Evolutionary conservation across 1,140 invertebrate genomes (phyloP), one percentile per base, ranked within the genome.

Genomic region (Lithobius niger): DNA sequence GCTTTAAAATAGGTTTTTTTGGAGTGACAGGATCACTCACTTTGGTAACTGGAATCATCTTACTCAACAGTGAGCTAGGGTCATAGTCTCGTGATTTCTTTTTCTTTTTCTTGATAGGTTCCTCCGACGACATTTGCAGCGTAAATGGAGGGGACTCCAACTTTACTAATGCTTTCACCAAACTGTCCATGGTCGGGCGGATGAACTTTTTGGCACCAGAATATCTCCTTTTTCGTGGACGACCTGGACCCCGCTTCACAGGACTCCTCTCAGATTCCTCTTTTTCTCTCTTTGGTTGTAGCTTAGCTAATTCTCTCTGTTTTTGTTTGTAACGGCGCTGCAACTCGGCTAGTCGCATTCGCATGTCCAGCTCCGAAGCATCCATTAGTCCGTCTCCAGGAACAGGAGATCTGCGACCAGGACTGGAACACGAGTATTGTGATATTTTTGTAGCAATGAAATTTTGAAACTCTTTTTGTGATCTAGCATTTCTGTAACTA

Each of bases 271-370:
- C 55, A 27, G 21, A 42, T 47, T 77, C 59, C 74, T 78, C 2
- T 74, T 74, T 55, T 72, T 77, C 62, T 51, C 65, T 68, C 58
- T 65, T 68, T 40, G 64, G 66, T 44, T 65, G 65, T 19, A 92
- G 71, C 58, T 82, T 83, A 28, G 79, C 65, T 1, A 91, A 67
- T 67, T 90, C 85, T 50, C 78, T 79, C 66, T 88, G 83, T 65
- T 87, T 89, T 62, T 90, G 85, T 57, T 79, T 79, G 65, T 86
- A 90, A 61, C 86, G 79, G 44, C 81, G 74, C 62, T 88, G 84
- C 27, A 92, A 74, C 36, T 88, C 84, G 0, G 85, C 84, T 54
- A 91, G 65, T 40, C 79, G 75, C 66, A 82, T 78, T 25, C 84
- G 74, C 83, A 90, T 88, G 62, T 85, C 81, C 57, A 82, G 69